Evolutionary conservation across 2,113 vertebrate genomes (phyloP).

Genomic region (Deroptyus accipitrinus): DNA sequence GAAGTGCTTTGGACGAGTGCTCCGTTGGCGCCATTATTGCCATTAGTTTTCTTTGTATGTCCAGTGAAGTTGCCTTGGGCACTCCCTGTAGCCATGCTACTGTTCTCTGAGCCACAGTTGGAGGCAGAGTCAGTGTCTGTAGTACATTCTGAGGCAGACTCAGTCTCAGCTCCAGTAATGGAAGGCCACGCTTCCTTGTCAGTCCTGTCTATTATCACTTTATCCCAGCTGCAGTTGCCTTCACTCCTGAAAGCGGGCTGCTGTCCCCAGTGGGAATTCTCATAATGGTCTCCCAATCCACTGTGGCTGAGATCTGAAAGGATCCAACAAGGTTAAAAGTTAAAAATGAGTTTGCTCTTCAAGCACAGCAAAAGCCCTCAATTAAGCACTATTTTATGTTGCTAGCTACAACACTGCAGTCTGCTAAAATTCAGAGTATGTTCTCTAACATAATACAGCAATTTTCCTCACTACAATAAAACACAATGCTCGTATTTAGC

Average conservation of each 20-base stretch:
- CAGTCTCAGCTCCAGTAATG: slow-evolving; percentile 84
- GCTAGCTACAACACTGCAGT: background rate
- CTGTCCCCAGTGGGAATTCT: slow-evolving; percentile 88
- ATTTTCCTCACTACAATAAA: background rate
- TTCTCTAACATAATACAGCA: background rate
- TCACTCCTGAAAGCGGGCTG: slow-evolving; percentile 84
- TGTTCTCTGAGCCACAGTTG: slow-evolving; percentile 83
- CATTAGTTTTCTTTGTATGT: slow-evolving; percentile 86
- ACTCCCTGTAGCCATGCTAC: slow-evolving; percentile 95
- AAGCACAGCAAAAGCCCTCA: slow-evolving; percentile 1
- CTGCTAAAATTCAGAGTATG: background rate
- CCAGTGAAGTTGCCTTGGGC: slow-evolving; percentile 91
- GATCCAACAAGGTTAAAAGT: slow-evolving; percentile 51
- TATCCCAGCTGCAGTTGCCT: slow-evolving; percentile 86
- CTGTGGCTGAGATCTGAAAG: slow-evolving; percentile 85
- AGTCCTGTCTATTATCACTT: slow-evolving; percentile 88
- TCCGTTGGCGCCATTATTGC: slow-evolving; percentile 81
- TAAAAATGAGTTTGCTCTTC: slow-evolving; percentile 38
- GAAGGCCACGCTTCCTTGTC: slow-evolving; percentile 91
- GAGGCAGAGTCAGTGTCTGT: slow-evolving; percentile 83
- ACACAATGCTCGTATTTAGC: background rate
- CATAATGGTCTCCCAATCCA: slow-evolving; percentile 89
- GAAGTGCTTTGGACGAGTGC: slow-evolving; percentile 81
- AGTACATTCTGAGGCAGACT: slow-evolving; percentile 90
- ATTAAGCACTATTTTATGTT: background rate